Evolutionary conservation across 2,797 vertebrate species (phyloP).

Genomic region (Simalia tracyae): DNA sequence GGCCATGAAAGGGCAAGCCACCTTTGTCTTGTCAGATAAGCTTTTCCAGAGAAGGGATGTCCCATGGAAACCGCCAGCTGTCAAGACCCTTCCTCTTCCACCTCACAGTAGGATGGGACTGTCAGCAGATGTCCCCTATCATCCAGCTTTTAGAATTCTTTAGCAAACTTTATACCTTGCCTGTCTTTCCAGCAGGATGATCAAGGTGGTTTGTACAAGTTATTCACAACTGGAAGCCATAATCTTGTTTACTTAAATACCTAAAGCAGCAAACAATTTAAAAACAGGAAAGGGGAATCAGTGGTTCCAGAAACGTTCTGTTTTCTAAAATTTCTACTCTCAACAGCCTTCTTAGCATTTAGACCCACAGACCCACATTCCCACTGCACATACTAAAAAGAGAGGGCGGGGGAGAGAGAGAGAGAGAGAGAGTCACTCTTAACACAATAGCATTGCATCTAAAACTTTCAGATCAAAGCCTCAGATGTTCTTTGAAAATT

Average conservation of each 20-base stretch:
- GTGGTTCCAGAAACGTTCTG: not conserved
- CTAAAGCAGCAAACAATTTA: not conserved
- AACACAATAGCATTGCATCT: not conserved
- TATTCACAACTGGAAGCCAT: not conserved
- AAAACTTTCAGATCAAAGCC: not conserved
- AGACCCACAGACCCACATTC: not conserved
- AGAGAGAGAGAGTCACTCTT: not conserved
- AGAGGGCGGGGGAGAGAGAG: too few relatives aligned
- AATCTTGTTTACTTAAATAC: not conserved
- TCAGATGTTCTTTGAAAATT: not conserved
- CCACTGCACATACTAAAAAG: not conserved
- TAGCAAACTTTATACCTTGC: not conserved
- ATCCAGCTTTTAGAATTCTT: not conserved
- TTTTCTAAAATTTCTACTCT: too few relatives aligned
- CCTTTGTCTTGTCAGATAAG: too few relatives aligned
- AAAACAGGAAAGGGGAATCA: not conserved
- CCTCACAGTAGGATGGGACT: not conserved
- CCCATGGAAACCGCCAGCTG: not conserved
- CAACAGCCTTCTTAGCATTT: not conserved
- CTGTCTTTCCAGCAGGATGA: not conserved
- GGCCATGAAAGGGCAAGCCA: too few relatives aligned
- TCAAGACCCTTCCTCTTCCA: not conserved
- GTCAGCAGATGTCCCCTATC: not conserved
- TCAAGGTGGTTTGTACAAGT: not conserved
- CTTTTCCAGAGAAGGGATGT: too few relatives aligned